Conservation (phyloP, 2,888 invertebrate genomes). For the Drosophila algonquin region DNA sequence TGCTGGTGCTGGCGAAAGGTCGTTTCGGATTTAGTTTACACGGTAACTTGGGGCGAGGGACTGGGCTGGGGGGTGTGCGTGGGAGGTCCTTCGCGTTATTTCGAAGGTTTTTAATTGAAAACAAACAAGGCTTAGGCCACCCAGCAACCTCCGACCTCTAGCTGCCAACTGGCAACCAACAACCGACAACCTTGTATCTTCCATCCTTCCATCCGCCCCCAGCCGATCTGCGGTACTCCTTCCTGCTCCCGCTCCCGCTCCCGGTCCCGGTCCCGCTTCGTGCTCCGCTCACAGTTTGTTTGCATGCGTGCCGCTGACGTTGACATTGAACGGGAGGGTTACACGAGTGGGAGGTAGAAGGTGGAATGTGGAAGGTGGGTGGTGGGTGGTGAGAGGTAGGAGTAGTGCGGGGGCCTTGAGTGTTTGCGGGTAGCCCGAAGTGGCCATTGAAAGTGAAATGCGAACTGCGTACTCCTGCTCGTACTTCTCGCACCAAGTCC, state of each 20-base stretch:
- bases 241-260: not conserved
- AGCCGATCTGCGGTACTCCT: conserved; percentile 4
- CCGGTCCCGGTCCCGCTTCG: not conserved
- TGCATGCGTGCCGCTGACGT: conserved; percentile 75
- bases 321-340: conserved; percentile 19
- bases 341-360: not conserved
- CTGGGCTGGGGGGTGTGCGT: conserved; percentile 2
- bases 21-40: conserved; percentile 38
- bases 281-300: conserved; percentile 39
- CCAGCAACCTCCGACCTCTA: conserved; percentile 16
- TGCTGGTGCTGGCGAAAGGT: not conserved
- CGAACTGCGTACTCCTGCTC: conserved; percentile 17
- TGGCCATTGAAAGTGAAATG: conserved; percentile 53
- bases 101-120: conserved; percentile 72
- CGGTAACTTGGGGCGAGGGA: not conserved
- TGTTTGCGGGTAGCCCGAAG: conserved; percentile 30
- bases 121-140: conserved; percentile 68
- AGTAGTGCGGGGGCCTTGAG: conserved; percentile 2
- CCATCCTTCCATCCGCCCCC: conserved; percentile 13
- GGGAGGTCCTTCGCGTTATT: not conserved
- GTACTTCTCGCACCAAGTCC: not conserved
- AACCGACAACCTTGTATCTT: conserved; percentile 5
- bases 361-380: too few species aligned
- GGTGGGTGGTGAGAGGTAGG: too few species aligned
- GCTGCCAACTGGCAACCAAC: conserved; percentile 31